Evolutionary conservation across 92 coral and sea anemone genomes (phyloP).

Genomic region (Phymanthus crucifer): DNA sequence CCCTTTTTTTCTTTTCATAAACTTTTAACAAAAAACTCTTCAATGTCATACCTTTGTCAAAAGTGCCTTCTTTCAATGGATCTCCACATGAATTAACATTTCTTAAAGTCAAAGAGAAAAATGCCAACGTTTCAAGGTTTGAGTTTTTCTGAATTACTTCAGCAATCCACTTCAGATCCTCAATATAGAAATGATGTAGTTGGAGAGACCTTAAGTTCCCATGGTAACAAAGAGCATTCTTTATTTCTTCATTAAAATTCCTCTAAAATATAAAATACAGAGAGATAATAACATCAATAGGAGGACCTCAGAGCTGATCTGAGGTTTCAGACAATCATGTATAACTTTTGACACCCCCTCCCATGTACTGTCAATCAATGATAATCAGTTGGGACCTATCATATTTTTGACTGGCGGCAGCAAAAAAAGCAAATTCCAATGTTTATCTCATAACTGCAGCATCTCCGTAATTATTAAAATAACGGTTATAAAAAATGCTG

Average conservation of each 20-base stretch:
- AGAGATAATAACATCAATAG: neutral
- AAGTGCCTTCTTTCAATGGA: neutral
- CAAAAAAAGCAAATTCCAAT: too few relatives aligned
- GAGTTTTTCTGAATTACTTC: neutral
- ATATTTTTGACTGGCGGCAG: too few relatives aligned
- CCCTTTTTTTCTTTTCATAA: neutral
- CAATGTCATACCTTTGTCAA: neutral
- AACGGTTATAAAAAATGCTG: too few relatives aligned
- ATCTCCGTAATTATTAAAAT: too few relatives aligned
- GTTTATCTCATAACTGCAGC: too few relatives aligned
- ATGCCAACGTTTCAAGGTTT: constrained; percentile 6
- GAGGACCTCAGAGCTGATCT: neutral
- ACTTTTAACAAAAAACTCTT: neutral
- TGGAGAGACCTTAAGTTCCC: constrained; percentile 4
- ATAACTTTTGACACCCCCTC: too few relatives aligned
- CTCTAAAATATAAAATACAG: neutral
- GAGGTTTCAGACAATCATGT: too few relatives aligned
- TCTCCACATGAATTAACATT: neutral
- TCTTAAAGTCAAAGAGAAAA: neutral
- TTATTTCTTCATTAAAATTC: neutral
- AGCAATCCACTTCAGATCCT: constrained; percentile 5
- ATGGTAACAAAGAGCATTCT: neutral
- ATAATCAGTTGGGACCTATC: too few relatives aligned
- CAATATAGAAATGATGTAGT: neutral
- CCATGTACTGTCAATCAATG: too few relatives aligned